Evolutionary conservation across 2,888 invertebrate species (phyloP), one percentile per base, ranked within the genome.

Genomic region (Blastobasis lacticolella): DNA sequence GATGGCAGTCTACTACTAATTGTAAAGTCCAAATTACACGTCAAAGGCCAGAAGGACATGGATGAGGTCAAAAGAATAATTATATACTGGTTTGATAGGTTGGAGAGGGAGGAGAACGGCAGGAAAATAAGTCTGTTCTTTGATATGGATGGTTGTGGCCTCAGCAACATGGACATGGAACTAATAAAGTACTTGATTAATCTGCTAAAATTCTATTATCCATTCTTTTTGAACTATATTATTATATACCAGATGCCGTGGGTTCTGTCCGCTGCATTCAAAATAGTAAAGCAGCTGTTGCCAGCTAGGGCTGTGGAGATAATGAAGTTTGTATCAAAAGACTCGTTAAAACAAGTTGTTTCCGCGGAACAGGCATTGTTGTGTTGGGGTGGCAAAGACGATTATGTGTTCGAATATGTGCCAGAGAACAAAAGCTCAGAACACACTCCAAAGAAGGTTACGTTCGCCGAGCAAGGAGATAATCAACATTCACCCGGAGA

Each of bases 181-280:
- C 91, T 97, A 53, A 95, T 94, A 0, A 95, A 94, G 71, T 96
- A 95, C 69, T 86, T 97, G 56, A 96, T 98, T 59, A 92, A 91
- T 36, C 89, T 96, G 36, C 95, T 97, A 72, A 97, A 97, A 75
- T 86, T 90, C 23, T 97, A 97, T 72, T 98, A 97, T 79, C 98
- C 98, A 0, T 91, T 91, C 74, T 93, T 94, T 68, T 80, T 96
- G 56, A 97, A 96, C 67, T 95, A 96, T 71, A 96, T 98, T 60
- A 85, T 98, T 41, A 94, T 98, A 50, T 96, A 91, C 75, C 97
- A 98, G 74, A 95, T 98, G 95, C 96, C 97, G 0, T 98, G 97
- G 97, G 92, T 97, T 1, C 80, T 98, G 54, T 96, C 94, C 67
- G 96, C 97, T 58, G 95, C 95, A 0, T 97, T 97, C 81, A 97